A percentile compares a stretch with the other conserved stretches of the same genome.
phyloP scores from a whole-genome alignment of 2,113 vertebrate species.

The Xenopus borealis region DNA sequence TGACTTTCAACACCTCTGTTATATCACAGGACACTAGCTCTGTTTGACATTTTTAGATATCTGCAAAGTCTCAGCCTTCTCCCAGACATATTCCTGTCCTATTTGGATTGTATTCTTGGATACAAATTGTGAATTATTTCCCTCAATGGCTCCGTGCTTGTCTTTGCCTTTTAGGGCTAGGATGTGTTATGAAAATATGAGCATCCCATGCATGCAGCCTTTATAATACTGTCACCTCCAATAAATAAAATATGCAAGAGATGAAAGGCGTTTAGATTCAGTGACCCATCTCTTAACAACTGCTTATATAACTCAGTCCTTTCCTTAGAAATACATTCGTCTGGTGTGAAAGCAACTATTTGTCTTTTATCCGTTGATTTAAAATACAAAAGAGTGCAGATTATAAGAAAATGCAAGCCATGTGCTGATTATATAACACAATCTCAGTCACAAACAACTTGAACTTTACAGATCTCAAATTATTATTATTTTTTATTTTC shows the following conservation, averaged over 20 bases:
- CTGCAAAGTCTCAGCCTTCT: conserved; percentile 11
- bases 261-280: neutral
- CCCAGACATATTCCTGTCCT: conserved; percentile 13
- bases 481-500: too few species aligned
- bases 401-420: neutral
- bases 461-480: too few species aligned
- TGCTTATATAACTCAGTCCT: conserved; percentile 2
- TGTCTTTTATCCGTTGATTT: neutral
- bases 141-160: conserved; percentile 3
- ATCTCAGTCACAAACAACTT: too few species aligned
- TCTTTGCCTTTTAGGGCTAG: conserved; percentile 31
- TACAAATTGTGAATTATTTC: neutral
- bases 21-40: conserved; percentile 28
- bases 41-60: conserved; percentile 35
- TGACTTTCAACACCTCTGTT: conserved; percentile 14
- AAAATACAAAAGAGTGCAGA: neutral
- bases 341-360: neutral
- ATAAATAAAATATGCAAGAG: conserved; percentile 5
- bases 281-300: conserved; percentile 7
- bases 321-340: neutral
- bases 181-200: conserved; percentile 27
- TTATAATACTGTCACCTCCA: conserved; percentile 21
- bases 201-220: conserved; percentile 19
- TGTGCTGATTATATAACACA: neutral
- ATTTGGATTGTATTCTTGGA: conserved; percentile 22